Evolutionary conservation across 1,140 invertebrate genomes (phyloP).

Genomic region (Drosophila nigrodunni): DNA sequence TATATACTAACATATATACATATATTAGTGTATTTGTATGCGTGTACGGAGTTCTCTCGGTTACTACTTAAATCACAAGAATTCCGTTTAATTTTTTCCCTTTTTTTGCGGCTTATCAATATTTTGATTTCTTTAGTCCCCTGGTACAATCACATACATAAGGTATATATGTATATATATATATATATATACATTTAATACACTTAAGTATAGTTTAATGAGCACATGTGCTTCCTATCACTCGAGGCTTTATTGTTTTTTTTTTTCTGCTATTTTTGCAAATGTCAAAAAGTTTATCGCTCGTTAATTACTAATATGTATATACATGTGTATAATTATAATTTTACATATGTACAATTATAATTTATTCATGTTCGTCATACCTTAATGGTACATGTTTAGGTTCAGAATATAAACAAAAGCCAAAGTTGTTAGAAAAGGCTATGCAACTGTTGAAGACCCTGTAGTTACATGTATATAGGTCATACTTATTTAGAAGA

Average conservation of each 20-base stretch:
- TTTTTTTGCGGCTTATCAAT: slow-evolving; percentile 31
- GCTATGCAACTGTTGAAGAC: no score
- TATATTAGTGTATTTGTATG: background rate
- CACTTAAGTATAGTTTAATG: slow-evolving; percentile 39
- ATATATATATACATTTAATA: slow-evolving; percentile 12
- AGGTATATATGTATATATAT: slow-evolving; percentile 4
- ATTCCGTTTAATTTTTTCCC: slow-evolving; percentile 21
- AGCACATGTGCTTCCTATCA: slow-evolving; percentile 38
- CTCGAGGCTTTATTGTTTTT: slow-evolving; percentile 32
- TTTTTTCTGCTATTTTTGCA: slow-evolving; percentile 15
- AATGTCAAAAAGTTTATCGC: slow-evolving; percentile 76
- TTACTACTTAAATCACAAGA: slow-evolving; percentile 30
- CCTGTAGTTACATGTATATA: no score
- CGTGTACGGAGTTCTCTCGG: background rate
- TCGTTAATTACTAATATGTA: slow-evolving; percentile 47
- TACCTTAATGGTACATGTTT: background rate
- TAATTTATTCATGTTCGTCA: background rate
- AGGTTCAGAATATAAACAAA: no score
- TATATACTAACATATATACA: slow-evolving; percentile 1
- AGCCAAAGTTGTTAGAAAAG: no score
- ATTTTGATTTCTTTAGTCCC: slow-evolving; percentile 19
- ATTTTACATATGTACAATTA: background rate
- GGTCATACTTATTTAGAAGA: no score
- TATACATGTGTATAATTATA: background rate
- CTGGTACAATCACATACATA: slow-evolving; percentile 1